Conservation (phyloP, 2,888 invertebrate genomes). For the Zonitis immaculata region DNA sequence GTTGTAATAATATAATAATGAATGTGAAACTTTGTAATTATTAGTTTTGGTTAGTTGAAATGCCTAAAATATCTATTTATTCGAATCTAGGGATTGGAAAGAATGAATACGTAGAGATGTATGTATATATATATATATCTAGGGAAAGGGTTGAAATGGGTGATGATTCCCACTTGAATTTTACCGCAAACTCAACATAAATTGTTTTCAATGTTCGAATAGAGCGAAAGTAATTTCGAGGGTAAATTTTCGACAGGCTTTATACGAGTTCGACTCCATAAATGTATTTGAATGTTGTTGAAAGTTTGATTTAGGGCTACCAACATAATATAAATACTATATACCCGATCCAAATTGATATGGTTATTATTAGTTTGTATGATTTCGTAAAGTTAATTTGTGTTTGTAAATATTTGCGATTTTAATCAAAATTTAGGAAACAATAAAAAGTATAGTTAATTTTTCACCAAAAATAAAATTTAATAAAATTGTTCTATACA, state of each 20-base stretch:
- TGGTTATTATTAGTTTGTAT: not conserved
- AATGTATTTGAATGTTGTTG: conserved; percentile 2
- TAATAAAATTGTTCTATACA: conserved; percentile 31
- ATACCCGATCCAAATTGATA: not conserved
- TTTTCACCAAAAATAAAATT: not conserved
- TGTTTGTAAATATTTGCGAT: no score
- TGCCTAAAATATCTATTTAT: no score
- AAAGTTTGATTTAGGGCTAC: not conserved
- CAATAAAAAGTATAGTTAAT: not conserved
- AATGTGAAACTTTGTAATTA: no score
- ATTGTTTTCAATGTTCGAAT: conserved; percentile 1
- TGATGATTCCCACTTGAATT: not conserved
- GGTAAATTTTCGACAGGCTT: not conserved
- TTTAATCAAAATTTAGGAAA: not conserved
- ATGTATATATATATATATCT: no score
- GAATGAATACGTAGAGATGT: not conserved
- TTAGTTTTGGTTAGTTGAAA: conserved; percentile 5
- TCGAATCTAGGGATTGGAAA: not conserved
- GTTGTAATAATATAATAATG: no score
- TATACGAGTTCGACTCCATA: not conserved
- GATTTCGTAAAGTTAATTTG: not conserved
- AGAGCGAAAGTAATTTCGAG: not conserved
- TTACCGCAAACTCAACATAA: not conserved
- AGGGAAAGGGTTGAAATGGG: not conserved
- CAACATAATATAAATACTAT: not conserved